Evolutionary conservation across 2,113 vertebrate species (phyloP).

Genomic region (Climacteris rufus): DNA sequence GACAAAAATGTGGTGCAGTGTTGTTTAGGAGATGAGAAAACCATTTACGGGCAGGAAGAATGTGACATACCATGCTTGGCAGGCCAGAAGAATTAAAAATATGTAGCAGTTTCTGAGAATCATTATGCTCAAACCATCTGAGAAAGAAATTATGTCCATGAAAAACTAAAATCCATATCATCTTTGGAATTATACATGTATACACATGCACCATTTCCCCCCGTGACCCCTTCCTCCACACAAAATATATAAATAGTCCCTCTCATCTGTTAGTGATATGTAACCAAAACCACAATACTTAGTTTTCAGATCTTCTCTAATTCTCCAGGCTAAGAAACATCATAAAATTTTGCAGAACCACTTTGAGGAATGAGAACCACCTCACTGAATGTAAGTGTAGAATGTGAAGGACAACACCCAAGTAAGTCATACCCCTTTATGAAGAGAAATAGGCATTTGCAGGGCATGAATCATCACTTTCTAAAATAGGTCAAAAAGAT

Average conservation of each 20-base stretch:
- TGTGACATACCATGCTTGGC: background rate
- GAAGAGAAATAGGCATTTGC: background rate
- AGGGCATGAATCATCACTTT: background rate
- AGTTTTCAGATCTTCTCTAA: background rate
- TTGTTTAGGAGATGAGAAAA: constrained; percentile 35
- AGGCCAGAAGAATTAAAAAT: background rate
- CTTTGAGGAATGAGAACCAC: background rate
- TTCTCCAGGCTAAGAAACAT: background rate
- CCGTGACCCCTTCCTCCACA: accelerated
- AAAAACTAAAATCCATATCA: background rate
- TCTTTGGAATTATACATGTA: background rate
- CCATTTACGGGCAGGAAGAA: background rate
- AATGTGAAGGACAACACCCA: background rate
- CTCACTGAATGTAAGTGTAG: background rate
- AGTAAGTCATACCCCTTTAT: background rate
- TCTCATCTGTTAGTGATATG: background rate
- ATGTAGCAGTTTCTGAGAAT: background rate
- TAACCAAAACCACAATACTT: background rate
- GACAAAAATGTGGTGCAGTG: background rate
- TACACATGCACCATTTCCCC: background rate
- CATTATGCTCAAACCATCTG: background rate
- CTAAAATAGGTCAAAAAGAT: background rate
- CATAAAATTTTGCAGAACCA: background rate
- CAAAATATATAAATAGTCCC: background rate
- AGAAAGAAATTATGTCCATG: background rate